Percentiles rank a stretch among this genome's conserved stretches.
phyloP scores from a whole-genome alignment of 1,140 invertebrate species.

The Lutraria rhynchaena region DNA sequence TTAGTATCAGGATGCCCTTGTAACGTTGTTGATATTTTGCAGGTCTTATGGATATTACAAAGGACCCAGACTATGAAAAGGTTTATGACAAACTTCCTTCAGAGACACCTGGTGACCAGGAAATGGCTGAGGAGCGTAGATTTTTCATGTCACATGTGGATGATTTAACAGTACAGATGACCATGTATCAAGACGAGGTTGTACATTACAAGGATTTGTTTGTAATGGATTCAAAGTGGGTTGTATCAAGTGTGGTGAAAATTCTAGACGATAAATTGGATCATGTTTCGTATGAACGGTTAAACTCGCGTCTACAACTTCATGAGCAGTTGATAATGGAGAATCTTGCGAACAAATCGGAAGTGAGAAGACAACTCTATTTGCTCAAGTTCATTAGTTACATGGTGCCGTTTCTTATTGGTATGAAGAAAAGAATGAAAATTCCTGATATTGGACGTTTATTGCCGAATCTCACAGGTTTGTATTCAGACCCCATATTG shows the following conservation, averaged over 20 bases:
- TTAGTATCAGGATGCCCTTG: too few species aligned
- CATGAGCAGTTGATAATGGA: slow-evolving; percentile 78
- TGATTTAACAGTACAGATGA: slow-evolving; percentile 78
- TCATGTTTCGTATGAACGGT: slow-evolving; percentile 76
- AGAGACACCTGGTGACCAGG: slow-evolving; percentile 70
- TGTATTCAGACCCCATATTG: not conserved
- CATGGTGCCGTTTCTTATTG: slow-evolving; percentile 80
- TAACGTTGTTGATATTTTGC: too few species aligned
- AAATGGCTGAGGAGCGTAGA: slow-evolving; percentile 74
- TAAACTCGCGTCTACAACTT: slow-evolving; percentile 79
- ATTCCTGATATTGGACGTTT: slow-evolving; percentile 79
- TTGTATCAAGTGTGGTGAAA: slow-evolving; percentile 76
- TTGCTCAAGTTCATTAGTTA: slow-evolving; percentile 80
- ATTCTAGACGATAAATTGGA: slow-evolving; percentile 77
- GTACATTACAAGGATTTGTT: slow-evolving; percentile 77
- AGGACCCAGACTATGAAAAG: slow-evolving; percentile 77
- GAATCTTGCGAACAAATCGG: slow-evolving; percentile 73
- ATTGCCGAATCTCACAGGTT: slow-evolving; percentile 77
- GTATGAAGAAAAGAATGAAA: slow-evolving; percentile 81
- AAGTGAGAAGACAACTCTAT: slow-evolving; percentile 75
- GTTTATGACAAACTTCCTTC: slow-evolving; percentile 73
- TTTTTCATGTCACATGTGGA: slow-evolving; percentile 80
- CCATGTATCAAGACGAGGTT: slow-evolving; percentile 74
- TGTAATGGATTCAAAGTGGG: slow-evolving; percentile 75
- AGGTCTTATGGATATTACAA: slow-evolving; percentile 80